Conservation (phyloP, 2,888 invertebrate species). For the Belgica antarctica region DNA sequence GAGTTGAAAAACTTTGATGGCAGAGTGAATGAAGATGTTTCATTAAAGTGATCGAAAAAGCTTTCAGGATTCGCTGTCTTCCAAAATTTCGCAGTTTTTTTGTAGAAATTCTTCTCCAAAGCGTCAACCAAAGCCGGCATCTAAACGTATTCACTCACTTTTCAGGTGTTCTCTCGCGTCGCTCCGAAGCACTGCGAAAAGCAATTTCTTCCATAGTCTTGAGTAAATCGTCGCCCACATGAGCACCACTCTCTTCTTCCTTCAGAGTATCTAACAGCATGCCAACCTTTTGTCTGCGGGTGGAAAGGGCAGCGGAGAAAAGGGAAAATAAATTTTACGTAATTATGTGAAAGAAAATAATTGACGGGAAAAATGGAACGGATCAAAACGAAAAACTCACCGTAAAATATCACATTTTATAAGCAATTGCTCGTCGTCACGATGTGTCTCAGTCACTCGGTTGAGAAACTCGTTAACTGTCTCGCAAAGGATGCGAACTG, state of each 20-base stretch:
- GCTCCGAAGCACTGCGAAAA: slow-evolving; percentile 47
- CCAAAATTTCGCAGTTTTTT: too few relatives aligned
- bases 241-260: slow-evolving; percentile 61
- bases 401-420: slow-evolving; percentile 69
- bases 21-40: too few relatives aligned
- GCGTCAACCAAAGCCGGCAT: neutral
- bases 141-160: slow-evolving; percentile 12
- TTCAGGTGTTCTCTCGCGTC: slow-evolving; percentile 33
- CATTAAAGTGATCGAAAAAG: too few relatives aligned
- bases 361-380: neutral
- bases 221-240: slow-evolving; percentile 52
- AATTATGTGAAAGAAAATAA: slow-evolving; percentile 4
- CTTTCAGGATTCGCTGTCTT: too few relatives aligned
- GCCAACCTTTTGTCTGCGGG: slow-evolving; percentile 67
- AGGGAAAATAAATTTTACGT: neutral
- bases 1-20: neutral
- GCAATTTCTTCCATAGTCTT: slow-evolving; percentile 51
- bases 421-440: slow-evolving; percentile 62
- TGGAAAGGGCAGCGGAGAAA: neutral
- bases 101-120: too few relatives aligned
- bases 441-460: slow-evolving; percentile 61
- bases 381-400: slow-evolving; percentile 31
- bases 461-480: slow-evolving; percentile 74
- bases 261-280: slow-evolving; percentile 69
- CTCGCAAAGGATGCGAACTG: slow-evolving; percentile 74